Percentiles rank a stretch among this genome's conserved stretches.
These are phyloP conservation scores for Palloptera scutellata DNA, from an alignment of 2,888 invertebrate genomes.

Conservation along the genomic window DNA sequence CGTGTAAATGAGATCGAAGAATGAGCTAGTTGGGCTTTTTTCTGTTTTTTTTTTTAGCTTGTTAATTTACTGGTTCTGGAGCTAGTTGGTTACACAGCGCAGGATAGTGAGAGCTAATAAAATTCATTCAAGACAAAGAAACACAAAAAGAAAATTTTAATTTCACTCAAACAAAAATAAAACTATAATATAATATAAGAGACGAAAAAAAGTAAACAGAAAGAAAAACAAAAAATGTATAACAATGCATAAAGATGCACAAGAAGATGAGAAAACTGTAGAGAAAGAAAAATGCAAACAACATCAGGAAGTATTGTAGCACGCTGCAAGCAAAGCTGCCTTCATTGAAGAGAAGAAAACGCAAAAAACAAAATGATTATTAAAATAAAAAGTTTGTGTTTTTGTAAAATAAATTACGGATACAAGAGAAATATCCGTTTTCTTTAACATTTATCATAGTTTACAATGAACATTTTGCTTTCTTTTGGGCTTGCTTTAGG, in stretches of 20 bases:
- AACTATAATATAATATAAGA: constrained; percentile 41
- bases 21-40: constrained; percentile 25
- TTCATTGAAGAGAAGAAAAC: no score
- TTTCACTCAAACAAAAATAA: constrained; percentile 45
- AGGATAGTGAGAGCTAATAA: no score
- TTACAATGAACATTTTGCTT: no score
- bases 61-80: constrained; percentile 28
- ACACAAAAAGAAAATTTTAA: constrained; percentile 26
- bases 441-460: constrained; percentile 27
- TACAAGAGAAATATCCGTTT: constrained; percentile 56
- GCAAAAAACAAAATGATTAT: no score
- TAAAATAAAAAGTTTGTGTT: no score
- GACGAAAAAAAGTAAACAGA: constrained; percentile 19
- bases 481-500: no score
- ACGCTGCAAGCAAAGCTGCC: no score
- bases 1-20: no score
- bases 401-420: constrained; percentile 42
- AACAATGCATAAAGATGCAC: no score
- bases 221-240: constrained; percentile 1
- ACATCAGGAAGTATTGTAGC: constrained; percentile 27
- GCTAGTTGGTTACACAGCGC: no score
- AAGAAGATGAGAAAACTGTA: constrained; percentile 28
- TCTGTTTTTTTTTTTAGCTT: constrained; percentile 16
- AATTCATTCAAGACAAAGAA: constrained; percentile 3
- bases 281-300: constrained; percentile 35